Evolutionary conservation across 2,797 vertebrate species (phyloP).

Genomic region (Thunnus albacares): DNA sequence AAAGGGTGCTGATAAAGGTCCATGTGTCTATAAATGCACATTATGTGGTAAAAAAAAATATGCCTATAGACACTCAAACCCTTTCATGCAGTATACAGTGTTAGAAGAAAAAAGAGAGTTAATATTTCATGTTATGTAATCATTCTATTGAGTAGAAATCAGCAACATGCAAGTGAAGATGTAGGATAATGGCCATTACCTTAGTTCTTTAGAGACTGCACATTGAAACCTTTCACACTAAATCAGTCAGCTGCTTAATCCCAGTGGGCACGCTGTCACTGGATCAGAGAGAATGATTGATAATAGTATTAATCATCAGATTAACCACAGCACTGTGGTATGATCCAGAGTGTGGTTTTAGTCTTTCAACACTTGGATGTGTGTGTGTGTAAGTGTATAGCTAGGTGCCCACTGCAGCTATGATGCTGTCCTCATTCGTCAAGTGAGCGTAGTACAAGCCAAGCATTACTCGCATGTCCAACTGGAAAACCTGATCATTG

Average conservation of each 20-base stretch:
- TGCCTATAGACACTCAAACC: neutral
- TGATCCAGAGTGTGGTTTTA: constrained; percentile 62
- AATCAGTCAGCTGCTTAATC: constrained; percentile 66
- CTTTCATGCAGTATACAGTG: neutral
- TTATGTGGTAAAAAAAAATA: constrained; percentile 41
- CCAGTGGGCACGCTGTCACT: constrained; percentile 62
- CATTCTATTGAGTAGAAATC: neutral
- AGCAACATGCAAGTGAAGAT: constrained; percentile 9
- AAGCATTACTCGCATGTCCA: constrained; percentile 11
- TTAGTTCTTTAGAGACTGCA: constrained; percentile 15
- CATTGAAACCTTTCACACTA: constrained; percentile 58
- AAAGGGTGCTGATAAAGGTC: constrained; percentile 14
- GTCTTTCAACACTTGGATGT: constrained; percentile 59
- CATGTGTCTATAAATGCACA: constrained; percentile 21
- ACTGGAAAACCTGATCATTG: constrained; percentile 47
- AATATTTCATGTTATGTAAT: constrained; percentile 23
- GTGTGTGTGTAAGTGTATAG: constrained; percentile 37
- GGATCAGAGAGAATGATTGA: constrained; percentile 75
- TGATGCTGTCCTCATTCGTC: constrained; percentile 48
- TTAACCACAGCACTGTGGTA: constrained; percentile 54
- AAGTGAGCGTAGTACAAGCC: constrained; percentile 32
- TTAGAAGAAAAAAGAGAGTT: constrained; percentile 4
- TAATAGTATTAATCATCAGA: constrained; percentile 72
- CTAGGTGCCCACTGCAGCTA: constrained; percentile 33
- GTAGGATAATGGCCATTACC: constrained; percentile 30